Base-by-base conservation (phyloP, 2,797 vertebrate genomes). In the Liasis olivaceus region DNA sequence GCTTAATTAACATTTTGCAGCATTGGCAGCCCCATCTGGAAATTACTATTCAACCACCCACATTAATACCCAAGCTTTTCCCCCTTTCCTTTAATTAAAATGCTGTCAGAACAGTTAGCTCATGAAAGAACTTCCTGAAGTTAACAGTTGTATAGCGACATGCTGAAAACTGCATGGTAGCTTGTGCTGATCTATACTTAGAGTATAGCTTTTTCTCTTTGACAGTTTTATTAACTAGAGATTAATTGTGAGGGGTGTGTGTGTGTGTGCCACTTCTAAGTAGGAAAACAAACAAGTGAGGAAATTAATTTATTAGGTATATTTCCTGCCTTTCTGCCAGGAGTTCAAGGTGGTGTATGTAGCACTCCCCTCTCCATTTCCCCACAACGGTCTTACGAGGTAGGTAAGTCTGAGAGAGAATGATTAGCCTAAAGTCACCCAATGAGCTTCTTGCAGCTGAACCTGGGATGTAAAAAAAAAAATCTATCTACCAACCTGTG, bases 1-100 rank as follows among this genome's bases (percentile, higher is more conserved):
- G 92, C 91, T 95, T 95, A 95, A 95, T 97, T 97, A 96, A 96
- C 96, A 94, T 96, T 96, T 96, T 95, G 91, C 89, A 90, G 77
- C 92, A 95, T 91, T 96, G 85, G 92, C 91, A 93, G 95, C 92
- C 92, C 92, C 92, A 95, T 95, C 93, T 95, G 96, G 93, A 96
- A 97, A 95, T 85, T 93, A 95, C 92, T 62, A 93, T 95, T 94
- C 95, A 94, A 72, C 92, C 3, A 11, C 93, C 94, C 93, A 94
- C 93, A 87, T 95, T 60, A 95, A 96, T 96, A 95, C 91, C 87
- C 69, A 91, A 93, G 84, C 92, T 93, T 96, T 97, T 93, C 0
- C 36, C 87, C 88, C 94, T 96, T 93, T 94, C 92, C 93, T 95
- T 97, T 95, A 95, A 95, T 96, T 96, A 96, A 96, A 93, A 95